phyloP scores from a whole-genome alignment of 1,140 invertebrate species.

The Diuraphis noxia region DNA sequence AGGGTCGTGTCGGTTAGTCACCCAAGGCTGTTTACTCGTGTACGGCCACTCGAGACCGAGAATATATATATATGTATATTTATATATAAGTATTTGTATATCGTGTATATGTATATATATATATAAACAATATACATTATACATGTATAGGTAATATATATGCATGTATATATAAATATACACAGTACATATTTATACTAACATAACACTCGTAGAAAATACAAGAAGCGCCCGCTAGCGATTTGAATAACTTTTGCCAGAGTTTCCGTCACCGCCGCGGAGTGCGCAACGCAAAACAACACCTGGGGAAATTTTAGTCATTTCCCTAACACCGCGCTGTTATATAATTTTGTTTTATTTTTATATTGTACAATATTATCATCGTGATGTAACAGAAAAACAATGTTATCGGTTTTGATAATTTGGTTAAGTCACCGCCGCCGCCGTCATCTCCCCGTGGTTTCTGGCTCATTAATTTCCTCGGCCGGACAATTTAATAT shows the following conservation, averaged over 20 bases:
- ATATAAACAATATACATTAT: neutral
- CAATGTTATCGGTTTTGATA: conserved; percentile 10
- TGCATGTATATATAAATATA: neutral
- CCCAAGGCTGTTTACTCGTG: conserved; percentile 49
- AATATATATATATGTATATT: neutral
- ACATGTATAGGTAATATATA: neutral
- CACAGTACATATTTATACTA: conserved; percentile 31
- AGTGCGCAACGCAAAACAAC: neutral
- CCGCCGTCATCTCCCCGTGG: neutral
- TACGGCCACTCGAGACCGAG: conserved; percentile 28
- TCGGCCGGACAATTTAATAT: neutral
- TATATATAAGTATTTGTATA: no score
- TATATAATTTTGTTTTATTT: neutral
- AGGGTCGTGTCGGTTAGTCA: conserved; percentile 50
- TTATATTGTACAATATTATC: neutral
- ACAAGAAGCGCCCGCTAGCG: conserved; percentile 36
- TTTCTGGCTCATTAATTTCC: conserved; percentile 35
- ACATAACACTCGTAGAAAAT: conserved; percentile 35
- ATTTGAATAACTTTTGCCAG: conserved; percentile 42
- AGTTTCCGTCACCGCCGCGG: neutral
- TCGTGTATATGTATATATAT: neutral
- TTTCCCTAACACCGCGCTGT: neutral
- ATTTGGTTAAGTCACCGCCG: neutral
- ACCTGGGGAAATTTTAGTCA: neutral
- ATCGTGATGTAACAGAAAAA: neutral